Evolutionary conservation across 2,888 invertebrate species (phyloP).

Genomic region (Stegophylla sp.): DNA sequence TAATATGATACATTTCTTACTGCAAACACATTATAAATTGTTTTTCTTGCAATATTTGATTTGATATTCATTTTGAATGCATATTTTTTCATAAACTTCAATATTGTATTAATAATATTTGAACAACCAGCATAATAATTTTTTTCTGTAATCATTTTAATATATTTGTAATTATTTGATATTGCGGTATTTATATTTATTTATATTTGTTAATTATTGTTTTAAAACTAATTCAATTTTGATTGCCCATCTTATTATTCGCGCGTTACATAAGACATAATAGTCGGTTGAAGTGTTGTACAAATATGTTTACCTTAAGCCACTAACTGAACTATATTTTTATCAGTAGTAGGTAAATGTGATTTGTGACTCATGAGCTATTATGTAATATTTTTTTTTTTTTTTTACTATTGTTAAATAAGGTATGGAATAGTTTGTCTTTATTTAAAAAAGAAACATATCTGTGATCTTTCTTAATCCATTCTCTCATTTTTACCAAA

Average conservation of each 20-base stretch:
- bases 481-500: slow-evolving; percentile 38
- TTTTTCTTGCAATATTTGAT: too few species aligned
- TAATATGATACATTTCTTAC: background rate
- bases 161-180: background rate
- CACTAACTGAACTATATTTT: background rate
- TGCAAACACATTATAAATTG: background rate
- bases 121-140: slow-evolving; percentile 14
- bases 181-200: background rate
- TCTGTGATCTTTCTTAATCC: slow-evolving; percentile 46
- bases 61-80: too few species aligned
- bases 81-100: too few species aligned
- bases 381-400: slow-evolving; percentile 19
- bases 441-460: slow-evolving; percentile 33
- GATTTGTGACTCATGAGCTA: background rate
- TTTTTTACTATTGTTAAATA: slow-evolving; percentile 23
- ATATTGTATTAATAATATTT: background rate
- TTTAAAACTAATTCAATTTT: background rate
- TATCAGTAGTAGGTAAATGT: background rate
- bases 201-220: background rate
- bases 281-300: background rate
- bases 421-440: background rate
- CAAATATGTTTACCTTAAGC: background rate
- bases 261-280: background rate
- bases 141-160: slow-evolving; percentile 1
- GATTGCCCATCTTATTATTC: background rate